These are phyloP conservation scores for Taurulus bubalis DNA, from an alignment of 2,113 vertebrate genomes.

Conservation along the genomic window DNA sequence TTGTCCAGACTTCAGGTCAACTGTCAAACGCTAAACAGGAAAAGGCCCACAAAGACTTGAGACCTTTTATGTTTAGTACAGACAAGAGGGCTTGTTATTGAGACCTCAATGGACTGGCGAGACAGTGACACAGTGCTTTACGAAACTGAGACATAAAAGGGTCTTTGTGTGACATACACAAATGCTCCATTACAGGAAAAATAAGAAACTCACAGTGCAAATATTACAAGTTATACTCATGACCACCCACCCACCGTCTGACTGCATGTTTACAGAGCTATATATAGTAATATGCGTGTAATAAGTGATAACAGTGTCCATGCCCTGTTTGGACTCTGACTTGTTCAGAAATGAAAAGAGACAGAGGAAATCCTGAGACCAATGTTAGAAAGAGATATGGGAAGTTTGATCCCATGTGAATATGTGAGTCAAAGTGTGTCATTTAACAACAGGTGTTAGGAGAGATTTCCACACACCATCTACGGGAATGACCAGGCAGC, in stretches of 20 bases:
- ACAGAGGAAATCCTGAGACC: constrained; percentile 75
- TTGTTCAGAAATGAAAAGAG: constrained; percentile 60
- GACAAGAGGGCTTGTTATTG: constrained; percentile 33
- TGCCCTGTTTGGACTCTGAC: constrained; percentile 57
- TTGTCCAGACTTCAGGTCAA: constrained; percentile 3
- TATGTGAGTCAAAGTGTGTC: constrained; percentile 45
- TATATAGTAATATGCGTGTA: constrained; percentile 64
- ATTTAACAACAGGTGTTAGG: constrained; percentile 4
- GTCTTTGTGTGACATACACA: constrained; percentile 36
- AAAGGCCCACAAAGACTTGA: background rate
- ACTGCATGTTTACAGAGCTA: constrained; percentile 69
- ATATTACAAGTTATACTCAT: constrained; percentile 49
- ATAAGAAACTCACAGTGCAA: constrained; percentile 47
- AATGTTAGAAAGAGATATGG: constrained; percentile 32
- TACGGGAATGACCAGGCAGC: background rate
- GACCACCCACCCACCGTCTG: constrained; percentile 56
- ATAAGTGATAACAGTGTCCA: constrained; percentile 59
- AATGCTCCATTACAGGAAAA: constrained; percentile 57
- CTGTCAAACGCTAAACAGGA: background rate
- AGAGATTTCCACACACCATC: background rate
- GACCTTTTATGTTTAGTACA: constrained; percentile 3
- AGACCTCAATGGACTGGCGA: constrained; percentile 32
- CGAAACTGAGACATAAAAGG: constrained; percentile 62
- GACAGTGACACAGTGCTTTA: constrained; percentile 51
- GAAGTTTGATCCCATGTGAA: constrained; percentile 44